Percentiles rank a stretch among this genome's conserved stretches.
These are phyloP conservation scores for Coremacera marginata DNA, from an alignment of 2,888 invertebrate species.

Conservation along the genomic window DNA sequence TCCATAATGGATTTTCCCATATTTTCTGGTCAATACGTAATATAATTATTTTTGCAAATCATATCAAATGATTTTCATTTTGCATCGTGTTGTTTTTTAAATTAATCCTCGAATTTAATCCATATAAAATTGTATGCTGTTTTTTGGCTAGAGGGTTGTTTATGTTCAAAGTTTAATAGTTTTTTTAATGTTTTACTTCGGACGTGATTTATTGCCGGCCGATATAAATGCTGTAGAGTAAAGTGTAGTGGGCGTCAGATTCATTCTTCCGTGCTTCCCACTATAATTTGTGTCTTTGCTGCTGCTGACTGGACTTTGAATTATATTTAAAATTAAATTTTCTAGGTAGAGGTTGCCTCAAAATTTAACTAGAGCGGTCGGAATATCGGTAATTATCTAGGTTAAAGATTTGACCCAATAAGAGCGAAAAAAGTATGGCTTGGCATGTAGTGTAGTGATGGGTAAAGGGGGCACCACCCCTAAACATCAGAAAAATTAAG, in stretches of 20 bases:
- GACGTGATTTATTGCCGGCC: neutral
- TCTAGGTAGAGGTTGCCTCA: too few relatives aligned
- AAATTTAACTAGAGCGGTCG: too few relatives aligned
- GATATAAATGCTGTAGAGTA: neutral
- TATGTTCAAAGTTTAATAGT: neutral
- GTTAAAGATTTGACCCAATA: too few relatives aligned
- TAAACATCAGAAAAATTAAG: too few relatives aligned
- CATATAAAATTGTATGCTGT: neutral
- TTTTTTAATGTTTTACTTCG: neutral
- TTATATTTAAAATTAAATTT: neutral
- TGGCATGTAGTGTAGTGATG: too few relatives aligned
- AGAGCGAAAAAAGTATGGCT: too few relatives aligned
- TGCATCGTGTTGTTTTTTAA: neutral
- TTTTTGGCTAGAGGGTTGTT: neutral
- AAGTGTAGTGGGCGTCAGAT: neutral
- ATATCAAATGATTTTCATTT: constrained; percentile 19
- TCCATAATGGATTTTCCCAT: neutral
- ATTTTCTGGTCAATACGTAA: neutral
- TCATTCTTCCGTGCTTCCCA: neutral
- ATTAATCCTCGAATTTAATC: neutral
- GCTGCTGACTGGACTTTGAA: constrained; percentile 16
- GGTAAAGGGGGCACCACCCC: too few relatives aligned
- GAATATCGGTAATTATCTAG: too few relatives aligned
- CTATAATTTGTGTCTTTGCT: constrained; percentile 2
- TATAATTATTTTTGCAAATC: constrained; percentile 15